phyloP scores from a whole-genome alignment of 2,888 invertebrate genomes.

The Pseudanteris insignis region DNA sequence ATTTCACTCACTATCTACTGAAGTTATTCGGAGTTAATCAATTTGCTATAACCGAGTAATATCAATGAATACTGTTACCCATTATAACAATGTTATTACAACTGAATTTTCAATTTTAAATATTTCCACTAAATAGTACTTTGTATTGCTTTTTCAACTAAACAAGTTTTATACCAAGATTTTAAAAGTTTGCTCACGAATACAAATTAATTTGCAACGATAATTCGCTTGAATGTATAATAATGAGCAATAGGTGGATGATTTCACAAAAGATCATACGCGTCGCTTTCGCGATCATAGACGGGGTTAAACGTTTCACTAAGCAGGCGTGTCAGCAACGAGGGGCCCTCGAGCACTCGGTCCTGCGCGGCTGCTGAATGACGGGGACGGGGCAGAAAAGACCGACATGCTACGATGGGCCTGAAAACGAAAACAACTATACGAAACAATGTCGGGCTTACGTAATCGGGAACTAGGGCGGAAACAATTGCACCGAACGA shows the following conservation, averaged over 20 bases:
- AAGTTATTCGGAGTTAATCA: too few species aligned
- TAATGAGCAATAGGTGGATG: too few species aligned
- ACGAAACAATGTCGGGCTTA: slow-evolving; percentile 64
- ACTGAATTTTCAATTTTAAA: too few species aligned
- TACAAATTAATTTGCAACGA: too few species aligned
- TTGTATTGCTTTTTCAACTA: too few species aligned
- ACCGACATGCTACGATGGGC: slow-evolving; percentile 65
- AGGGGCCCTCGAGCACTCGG: slow-evolving; percentile 10
- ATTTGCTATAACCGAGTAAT: too few species aligned
- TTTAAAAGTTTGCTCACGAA: too few species aligned
- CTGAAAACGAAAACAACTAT: slow-evolving; percentile 66
- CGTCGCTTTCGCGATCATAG: slow-evolving; percentile 56
- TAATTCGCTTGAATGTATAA: neutral
- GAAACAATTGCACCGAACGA: slow-evolving; percentile 65
- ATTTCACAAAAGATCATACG: slow-evolving; percentile 51
- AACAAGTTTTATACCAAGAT: too few species aligned
- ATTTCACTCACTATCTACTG: too few species aligned
- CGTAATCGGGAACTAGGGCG: slow-evolving; percentile 65
- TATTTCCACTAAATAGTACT: too few species aligned
- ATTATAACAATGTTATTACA: too few species aligned
- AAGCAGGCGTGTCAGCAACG: slow-evolving; percentile 59
- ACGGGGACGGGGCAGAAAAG: slow-evolving; percentile 48
- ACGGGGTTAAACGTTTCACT: slow-evolving; percentile 60
- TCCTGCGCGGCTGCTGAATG: slow-evolving; percentile 18
- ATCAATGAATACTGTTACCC: too few species aligned